These are phyloP conservation scores for Adelphocoris suturalis DNA, from an alignment of 2,888 invertebrate species.

Conservation along the genomic window DNA sequence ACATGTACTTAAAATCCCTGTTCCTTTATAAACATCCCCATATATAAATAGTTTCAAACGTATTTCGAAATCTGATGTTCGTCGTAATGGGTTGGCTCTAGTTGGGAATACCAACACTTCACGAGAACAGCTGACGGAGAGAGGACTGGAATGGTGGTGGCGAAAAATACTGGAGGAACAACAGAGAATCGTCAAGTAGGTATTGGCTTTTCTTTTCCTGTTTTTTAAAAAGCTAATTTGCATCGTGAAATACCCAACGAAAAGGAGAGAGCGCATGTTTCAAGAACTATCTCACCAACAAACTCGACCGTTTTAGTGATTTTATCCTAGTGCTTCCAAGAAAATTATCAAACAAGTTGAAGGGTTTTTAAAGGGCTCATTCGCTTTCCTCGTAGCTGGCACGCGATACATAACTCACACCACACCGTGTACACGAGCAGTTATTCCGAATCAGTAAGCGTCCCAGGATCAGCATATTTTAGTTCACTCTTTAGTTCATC, in stretches of 20 bases:
- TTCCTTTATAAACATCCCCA: too few species aligned
- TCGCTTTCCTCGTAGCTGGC: background rate
- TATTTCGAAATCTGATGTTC: background rate
- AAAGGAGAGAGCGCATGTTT: background rate
- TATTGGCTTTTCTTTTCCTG: background rate
- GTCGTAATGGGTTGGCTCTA: background rate
- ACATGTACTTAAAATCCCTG: too few species aligned
- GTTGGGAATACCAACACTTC: background rate
- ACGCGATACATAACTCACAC: constrained; percentile 25
- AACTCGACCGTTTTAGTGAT: constrained; percentile 39
- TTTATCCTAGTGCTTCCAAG: constrained; percentile 30
- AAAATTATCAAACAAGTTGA: constrained; percentile 5
- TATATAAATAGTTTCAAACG: background rate
- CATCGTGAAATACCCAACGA: constrained; percentile 27
- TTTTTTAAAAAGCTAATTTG: constrained; percentile 3
- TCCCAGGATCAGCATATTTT: background rate
- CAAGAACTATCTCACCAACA: constrained; percentile 22
- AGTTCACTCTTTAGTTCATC: too few species aligned
- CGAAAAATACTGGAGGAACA: constrained; percentile 17
- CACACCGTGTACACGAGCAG: background rate
- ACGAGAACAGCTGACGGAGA: background rate
- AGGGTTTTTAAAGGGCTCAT: constrained; percentile 4
- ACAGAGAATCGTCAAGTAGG: background rate
- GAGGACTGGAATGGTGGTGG: background rate
- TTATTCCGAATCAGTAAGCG: background rate